A percentile compares a stretch with the other conserved stretches of the same genome.
These are phyloP conservation scores for Lithophane semibrunnea DNA, from an alignment of 2,888 invertebrate species.

Conservation along the genomic window DNA sequence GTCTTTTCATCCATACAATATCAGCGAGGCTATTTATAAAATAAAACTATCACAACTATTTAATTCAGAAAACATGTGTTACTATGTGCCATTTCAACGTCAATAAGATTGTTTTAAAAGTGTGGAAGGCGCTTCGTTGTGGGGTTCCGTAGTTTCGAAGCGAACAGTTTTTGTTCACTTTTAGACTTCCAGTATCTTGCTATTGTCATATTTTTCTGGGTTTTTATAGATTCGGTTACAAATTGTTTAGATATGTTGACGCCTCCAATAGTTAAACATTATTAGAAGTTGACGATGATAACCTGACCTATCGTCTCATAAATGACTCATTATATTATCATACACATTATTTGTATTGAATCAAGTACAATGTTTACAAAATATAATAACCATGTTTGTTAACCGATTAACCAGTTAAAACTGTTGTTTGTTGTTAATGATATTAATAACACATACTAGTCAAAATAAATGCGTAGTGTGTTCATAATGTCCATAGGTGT, in stretches of 20 bases:
- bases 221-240: not conserved
- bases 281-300: not conserved
- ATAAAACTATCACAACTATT: constrained; percentile 8
- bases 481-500: not conserved
- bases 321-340: not conserved
- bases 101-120: constrained; percentile 27
- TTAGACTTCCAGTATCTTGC: constrained; percentile 6
- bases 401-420: constrained; percentile 9
- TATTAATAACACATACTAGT: not conserved
- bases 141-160: constrained; percentile 9
- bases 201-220: constrained; percentile 10
- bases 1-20: constrained; percentile 25
- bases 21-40: constrained; percentile 20
- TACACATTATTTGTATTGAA: not conserved
- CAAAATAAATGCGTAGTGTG: not conserved
- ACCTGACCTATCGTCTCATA: not conserved
- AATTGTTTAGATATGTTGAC: not conserved
- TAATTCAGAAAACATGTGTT: constrained; percentile 20
- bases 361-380: not conserved
- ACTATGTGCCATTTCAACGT: constrained; percentile 12
- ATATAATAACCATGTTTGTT: constrained; percentile 1
- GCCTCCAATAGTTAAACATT: too few relatives aligned
- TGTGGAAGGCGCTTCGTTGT: constrained; percentile 14
- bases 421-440: constrained; percentile 13
- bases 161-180: constrained; percentile 26